These are phyloP conservation scores for Gorsachius magnificus DNA, from an alignment of 2,797 vertebrate species.

Conservation along the genomic window DNA sequence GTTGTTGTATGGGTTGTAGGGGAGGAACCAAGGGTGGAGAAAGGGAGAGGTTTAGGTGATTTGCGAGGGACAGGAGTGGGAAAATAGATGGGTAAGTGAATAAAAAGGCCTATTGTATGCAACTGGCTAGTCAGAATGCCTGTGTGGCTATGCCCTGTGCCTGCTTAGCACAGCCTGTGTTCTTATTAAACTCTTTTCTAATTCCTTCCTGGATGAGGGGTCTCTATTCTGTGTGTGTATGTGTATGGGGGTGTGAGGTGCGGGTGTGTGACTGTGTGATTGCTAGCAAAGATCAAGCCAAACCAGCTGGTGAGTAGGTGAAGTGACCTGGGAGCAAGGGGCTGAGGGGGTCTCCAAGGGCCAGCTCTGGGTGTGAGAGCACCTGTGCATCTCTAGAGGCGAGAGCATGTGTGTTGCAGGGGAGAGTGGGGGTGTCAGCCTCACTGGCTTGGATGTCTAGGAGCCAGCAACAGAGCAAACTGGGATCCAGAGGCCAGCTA, in stretches of 20 bases:
- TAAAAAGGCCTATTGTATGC: background rate
- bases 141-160: background rate
- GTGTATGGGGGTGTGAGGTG: background rate
- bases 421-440: accelerated
- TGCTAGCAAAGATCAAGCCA: background rate
- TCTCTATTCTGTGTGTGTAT: background rate
- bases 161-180: background rate
- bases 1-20: background rate
- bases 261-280: background rate
- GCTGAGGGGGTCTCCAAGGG: background rate
- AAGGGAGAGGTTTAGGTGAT: background rate
- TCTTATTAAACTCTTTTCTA: background rate
- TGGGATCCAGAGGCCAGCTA: background rate
- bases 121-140: background rate
- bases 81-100: background rate
- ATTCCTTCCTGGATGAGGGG: background rate
- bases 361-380: background rate
- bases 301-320: background rate
- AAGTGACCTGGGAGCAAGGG: background rate
- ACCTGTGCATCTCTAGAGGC: background rate
- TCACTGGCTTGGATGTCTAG: background rate
- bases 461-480: background rate
- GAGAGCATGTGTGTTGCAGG: background rate
- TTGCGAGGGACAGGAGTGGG: background rate
- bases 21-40: background rate